Conservation (phyloP, 1,140 invertebrate species). For the Drosophila novamexicana region DNA sequence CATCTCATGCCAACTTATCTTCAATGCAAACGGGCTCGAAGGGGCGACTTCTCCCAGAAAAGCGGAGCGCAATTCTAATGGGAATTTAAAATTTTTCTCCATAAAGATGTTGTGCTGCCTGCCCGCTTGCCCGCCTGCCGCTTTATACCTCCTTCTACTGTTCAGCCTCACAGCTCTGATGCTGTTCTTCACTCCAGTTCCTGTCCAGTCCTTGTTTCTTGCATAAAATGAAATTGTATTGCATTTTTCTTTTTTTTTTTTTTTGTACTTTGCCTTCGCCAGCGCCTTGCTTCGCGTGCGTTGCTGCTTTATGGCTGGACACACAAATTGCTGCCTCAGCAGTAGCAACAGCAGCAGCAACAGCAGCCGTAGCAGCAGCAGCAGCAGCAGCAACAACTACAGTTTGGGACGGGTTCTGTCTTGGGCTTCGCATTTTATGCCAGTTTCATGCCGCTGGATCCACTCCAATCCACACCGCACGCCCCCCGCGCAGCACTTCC, state of each 20-base stretch:
- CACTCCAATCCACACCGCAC: slow-evolving; percentile 18
- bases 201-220: slow-evolving; percentile 68
- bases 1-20: slow-evolving; percentile 57
- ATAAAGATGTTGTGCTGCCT: slow-evolving; percentile 61
- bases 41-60: slow-evolving; percentile 31
- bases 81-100: slow-evolving; percentile 80
- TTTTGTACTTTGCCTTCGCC: slow-evolving; percentile 4
- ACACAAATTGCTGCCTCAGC: slow-evolving; percentile 69
- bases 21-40: slow-evolving; percentile 7
- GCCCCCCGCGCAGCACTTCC: neutral
- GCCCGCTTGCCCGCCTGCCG: neutral
- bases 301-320: slow-evolving; percentile 75
- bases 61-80: slow-evolving; percentile 71
- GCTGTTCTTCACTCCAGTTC: slow-evolving; percentile 36
- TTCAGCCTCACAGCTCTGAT: neutral
- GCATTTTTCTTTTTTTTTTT: slow-evolving; percentile 44
- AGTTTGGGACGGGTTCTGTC: slow-evolving; percentile 59
- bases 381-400: slow-evolving; percentile 19
- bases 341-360: slow-evolving; percentile 26
- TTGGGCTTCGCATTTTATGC: slow-evolving; percentile 72
- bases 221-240: slow-evolving; percentile 82
- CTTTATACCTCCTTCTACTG: neutral
- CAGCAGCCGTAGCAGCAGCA: slow-evolving; percentile 8
- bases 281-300: slow-evolving; percentile 13
- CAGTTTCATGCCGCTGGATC: slow-evolving; percentile 48